These are phyloP conservation scores for Abramis brama DNA, from an alignment of 2,113 vertebrate genomes.

Conservation along the genomic window DNA sequence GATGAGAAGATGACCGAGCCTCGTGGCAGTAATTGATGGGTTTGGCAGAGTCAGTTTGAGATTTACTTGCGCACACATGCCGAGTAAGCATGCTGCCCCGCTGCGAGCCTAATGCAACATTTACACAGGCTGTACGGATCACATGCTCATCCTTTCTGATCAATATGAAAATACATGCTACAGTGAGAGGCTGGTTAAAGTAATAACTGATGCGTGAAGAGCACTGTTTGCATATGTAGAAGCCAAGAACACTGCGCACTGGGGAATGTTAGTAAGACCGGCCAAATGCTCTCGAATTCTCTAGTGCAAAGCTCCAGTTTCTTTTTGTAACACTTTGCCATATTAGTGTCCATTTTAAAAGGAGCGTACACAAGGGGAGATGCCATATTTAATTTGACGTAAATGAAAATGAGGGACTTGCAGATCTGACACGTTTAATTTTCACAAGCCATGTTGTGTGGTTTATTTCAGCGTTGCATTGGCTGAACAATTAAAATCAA, in stretches of 20 bases:
- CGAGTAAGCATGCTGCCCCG: conserved; percentile 29
- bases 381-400: not conserved
- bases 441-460: not conserved
- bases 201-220: conserved; percentile 30
- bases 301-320: not conserved
- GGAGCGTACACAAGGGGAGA: not conserved
- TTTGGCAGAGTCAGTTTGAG: conserved; percentile 41
- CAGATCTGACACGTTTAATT: not conserved
- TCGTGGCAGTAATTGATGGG: conserved; percentile 29
- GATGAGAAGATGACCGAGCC: conserved; percentile 41
- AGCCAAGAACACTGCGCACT: conserved; percentile 16
- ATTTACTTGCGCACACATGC: conserved; percentile 29
- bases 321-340: not conserved
- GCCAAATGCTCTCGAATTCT: not conserved
- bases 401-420: not conserved
- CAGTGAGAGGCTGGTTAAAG: conserved; percentile 18
- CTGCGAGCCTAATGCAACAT: conserved; percentile 36
- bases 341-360: not conserved
- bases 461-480: not conserved
- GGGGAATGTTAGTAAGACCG: not conserved
- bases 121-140: conserved; percentile 22
- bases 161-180: conserved; percentile 37
- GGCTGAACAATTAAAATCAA: not conserved
- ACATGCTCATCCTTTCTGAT: conserved; percentile 32
- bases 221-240: conserved; percentile 3